Evolutionary conservation across 2,888 invertebrate species (phyloP), one percentile per base, ranked within the genome.

Genomic region (Epirrhoe alternata): DNA sequence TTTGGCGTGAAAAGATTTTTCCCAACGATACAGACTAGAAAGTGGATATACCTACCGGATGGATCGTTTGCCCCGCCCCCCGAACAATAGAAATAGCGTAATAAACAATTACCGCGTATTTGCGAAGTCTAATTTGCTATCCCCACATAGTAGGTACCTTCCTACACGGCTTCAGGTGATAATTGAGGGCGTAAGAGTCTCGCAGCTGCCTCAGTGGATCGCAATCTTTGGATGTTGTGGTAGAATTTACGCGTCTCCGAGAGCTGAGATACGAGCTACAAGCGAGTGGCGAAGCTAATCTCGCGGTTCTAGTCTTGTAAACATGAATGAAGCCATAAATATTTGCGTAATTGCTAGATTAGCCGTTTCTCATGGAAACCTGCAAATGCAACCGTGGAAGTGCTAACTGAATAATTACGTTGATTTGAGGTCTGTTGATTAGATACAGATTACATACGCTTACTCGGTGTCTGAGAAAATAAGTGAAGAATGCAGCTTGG

Each of bases 61-160:
- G 31, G 60, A 51, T 30, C 12, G n/a, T 14, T n/a, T 0, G 75
- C 77, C 67, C 76, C 78, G 77, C 79, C 80, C 79, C 76, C 75
- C 35, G 64, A 83, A 89, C 86, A 89, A 85, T 83, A 74, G 79
- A 63, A 58, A 73, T 88, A 82, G 77, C 77, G 86, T 84, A 88
- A 90, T 81, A 76, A 78, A 86, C 82, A 82, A 83, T 82, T 83
- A 82, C 79, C 72, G 73, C 71, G 78, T 74, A 83, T 86, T 85
- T 84, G 84, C 76, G 76, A 69, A 71, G 68, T 66, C 38, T 73
- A 79, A 84, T 84, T 83, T 64, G 35, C 38, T 72, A 82, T 83
- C 82, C 78, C 72, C 73, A 76, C 74, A 71, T 2, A 24, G 24
- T 24, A 24, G 3, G 24, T 24, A 24, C 24, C 24, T 24, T 24